These are phyloP conservation scores for Aeoliscus strigatus DNA, from an alignment of 2,797 vertebrate genomes.

Conservation along the genomic window DNA sequence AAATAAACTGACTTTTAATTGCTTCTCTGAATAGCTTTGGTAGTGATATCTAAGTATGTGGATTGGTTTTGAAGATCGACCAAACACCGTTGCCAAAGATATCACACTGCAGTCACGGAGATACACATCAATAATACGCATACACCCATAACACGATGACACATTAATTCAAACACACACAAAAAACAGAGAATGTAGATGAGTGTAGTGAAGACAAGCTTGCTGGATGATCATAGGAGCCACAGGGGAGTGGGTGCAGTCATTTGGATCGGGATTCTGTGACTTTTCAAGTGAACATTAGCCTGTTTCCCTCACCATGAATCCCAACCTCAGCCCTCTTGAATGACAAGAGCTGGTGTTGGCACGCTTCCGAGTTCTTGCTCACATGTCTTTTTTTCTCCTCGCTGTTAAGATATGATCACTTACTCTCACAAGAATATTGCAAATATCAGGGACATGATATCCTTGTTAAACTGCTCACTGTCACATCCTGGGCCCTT, in stretches of 20 bases:
- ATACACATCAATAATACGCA: slow-evolving; percentile 32
- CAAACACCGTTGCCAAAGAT: slow-evolving; percentile 32
- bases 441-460: slow-evolving; percentile 50
- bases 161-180: slow-evolving; percentile 41
- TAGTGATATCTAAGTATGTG: slow-evolving; percentile 65
- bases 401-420: slow-evolving; percentile 44
- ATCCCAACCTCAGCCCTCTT: slow-evolving; percentile 57
- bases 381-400: slow-evolving; percentile 38
- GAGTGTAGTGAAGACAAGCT: slow-evolving; percentile 30
- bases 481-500: slow-evolving; percentile 52
- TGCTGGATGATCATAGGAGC: slow-evolving; percentile 49
- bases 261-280: slow-evolving; percentile 57
- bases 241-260: slow-evolving; percentile 42
- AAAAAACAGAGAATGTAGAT: slow-evolving; percentile 53
- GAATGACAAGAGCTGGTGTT: slow-evolving; percentile 68
- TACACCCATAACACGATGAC: slow-evolving; percentile 39
- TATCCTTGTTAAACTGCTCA: slow-evolving; percentile 61
- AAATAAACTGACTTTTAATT: slow-evolving; percentile 72
- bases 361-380: slow-evolving; percentile 46
- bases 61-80: slow-evolving; percentile 39
- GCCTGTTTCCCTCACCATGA: slow-evolving; percentile 61
- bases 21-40: slow-evolving; percentile 67
- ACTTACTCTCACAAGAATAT: slow-evolving; percentile 50
- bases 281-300: slow-evolving; percentile 67
- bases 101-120: slow-evolving; percentile 24